phyloP scores from a whole-genome alignment of 2,113 vertebrate genomes.

The Mirza zaza region DNA sequence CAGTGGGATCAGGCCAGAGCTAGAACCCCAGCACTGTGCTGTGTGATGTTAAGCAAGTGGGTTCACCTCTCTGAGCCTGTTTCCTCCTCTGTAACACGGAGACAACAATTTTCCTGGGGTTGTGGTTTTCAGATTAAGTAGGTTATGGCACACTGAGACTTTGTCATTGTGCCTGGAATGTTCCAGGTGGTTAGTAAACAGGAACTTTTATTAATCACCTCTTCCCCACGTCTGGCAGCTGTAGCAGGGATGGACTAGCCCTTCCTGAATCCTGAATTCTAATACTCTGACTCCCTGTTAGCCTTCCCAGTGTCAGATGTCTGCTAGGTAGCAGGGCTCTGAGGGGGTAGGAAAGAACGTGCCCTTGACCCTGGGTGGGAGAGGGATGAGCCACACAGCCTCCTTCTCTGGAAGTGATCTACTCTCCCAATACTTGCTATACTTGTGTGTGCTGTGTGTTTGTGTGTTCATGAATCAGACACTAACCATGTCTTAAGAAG shows the following conservation, averaged over 20 bases:
- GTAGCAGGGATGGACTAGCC: neutral
- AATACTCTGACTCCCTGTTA: neutral
- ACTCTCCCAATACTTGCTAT: neutral
- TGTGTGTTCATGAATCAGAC: neutral
- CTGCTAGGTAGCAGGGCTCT: neutral
- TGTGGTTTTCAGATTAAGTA: slow-evolving; percentile 60
- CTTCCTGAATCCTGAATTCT: neutral
- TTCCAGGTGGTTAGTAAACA: slow-evolving; percentile 75
- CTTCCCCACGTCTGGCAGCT: neutral
- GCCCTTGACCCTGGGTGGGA: neutral
- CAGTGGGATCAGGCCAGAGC: neutral
- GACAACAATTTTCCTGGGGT: slow-evolving; percentile 12
- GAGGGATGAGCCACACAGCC: neutral
- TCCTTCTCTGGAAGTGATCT: neutral
- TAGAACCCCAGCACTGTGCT: neutral
- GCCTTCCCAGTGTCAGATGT: neutral
- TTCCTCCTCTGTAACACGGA: slow-evolving; percentile 34
- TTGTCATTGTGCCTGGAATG: slow-evolving; percentile 70
- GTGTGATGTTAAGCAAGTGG: neutral
- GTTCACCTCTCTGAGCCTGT: neutral
- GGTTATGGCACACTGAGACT: slow-evolving; percentile 48
- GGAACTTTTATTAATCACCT: slow-evolving; percentile 75
- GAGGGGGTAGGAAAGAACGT: neutral
- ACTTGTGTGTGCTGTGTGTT: too few relatives aligned
- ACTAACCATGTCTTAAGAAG: neutral